Evolutionary conservation across 2,113 vertebrate genomes (phyloP).

Genomic region (Acrocephalus arundinaceus): DNA sequence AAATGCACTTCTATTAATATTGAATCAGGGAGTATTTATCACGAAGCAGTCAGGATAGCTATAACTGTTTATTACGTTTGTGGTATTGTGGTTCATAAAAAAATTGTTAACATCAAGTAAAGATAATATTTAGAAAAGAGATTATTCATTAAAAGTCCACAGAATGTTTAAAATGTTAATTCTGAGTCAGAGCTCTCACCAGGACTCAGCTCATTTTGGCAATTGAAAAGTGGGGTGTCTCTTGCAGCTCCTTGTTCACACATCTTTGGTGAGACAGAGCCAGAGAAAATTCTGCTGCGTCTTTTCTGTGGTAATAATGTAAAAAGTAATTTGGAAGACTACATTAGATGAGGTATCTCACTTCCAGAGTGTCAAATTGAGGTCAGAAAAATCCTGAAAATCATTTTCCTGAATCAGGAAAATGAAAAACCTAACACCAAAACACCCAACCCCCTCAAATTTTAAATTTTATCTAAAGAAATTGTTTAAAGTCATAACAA

Average conservation of each 20-base stretch:
- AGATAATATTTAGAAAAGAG: not conserved
- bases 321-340: not conserved
- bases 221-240: not conserved
- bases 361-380: not conserved
- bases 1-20: not conserved
- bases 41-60: not conserved
- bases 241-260: not conserved
- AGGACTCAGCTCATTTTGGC: not conserved
- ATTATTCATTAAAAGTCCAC: not conserved
- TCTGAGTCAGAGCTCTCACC: not conserved
- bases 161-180: not conserved
- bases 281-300: not conserved
- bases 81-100: not conserved
- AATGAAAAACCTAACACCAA: not conserved
- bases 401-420: not conserved
- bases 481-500: not conserved
- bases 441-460: accelerated
- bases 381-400: not conserved
- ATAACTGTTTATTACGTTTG: not conserved
- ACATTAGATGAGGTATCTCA: not conserved
- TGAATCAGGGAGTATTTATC: not conserved
- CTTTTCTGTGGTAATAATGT: not conserved
- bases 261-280: not conserved
- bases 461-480: not conserved
- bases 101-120: not conserved